Evolutionary conservation across 1,140 invertebrate species (phyloP).

Genomic region (Atopsyche davidsoni): DNA sequence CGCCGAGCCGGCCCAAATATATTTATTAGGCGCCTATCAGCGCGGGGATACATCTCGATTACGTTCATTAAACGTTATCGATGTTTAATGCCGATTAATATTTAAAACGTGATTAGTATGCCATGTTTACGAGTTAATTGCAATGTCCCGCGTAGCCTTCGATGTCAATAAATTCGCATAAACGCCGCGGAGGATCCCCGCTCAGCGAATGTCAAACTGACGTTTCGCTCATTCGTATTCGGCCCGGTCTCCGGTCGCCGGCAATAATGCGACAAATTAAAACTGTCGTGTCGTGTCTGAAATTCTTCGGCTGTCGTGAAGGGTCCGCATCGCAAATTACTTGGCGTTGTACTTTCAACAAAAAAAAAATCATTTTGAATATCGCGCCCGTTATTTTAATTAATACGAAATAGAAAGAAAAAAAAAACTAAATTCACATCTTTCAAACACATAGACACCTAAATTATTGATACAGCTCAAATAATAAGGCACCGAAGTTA

Average conservation of each 20-base stretch:
- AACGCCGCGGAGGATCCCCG: not conserved
- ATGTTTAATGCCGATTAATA: conserved; percentile 13
- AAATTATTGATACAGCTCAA: no score
- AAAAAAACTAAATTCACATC: no score
- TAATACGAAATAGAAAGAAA: no score
- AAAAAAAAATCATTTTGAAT: no score
- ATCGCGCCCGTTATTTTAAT: no score
- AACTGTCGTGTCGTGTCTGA: no score
- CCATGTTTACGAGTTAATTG: conserved; percentile 18
- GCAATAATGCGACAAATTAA: not conserved
- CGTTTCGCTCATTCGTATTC: not conserved
- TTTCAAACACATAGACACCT: no score
- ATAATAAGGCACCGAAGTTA: no score
- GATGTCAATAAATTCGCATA: not conserved
- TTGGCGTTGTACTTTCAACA: no score
- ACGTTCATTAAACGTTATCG: conserved; percentile 2
- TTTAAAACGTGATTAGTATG: conserved; percentile 18
- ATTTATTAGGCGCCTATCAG: conserved; percentile 20
- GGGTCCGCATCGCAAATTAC: no score
- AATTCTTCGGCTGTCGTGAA: no score
- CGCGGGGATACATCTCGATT: conserved; percentile 2
- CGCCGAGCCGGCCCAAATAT: conserved; percentile 5
- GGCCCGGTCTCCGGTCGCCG: not conserved
- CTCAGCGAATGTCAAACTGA: not conserved
- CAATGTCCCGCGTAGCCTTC: conserved; percentile 5